A percentile compares a stretch with the other conserved stretches of the same genome.
phyloP scores from a whole-genome alignment of 2,113 vertebrate species.

The Rissa tridactyla region DNA sequence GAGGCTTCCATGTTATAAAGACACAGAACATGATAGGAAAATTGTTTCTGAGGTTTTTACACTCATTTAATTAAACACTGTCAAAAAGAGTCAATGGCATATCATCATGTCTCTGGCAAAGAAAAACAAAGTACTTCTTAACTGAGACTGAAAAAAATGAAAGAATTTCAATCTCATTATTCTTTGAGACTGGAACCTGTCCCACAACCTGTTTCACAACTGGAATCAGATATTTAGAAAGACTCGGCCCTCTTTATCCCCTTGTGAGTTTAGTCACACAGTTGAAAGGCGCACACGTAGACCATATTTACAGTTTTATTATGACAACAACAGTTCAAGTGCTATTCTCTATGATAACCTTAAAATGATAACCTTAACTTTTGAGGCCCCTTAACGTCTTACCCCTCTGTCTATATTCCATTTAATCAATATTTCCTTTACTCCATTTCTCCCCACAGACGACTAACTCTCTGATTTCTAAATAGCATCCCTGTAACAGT shows the following conservation, averaged over 20 bases:
- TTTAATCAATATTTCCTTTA: not conserved
- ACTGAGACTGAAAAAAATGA: not conserved
- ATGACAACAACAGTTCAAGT: not conserved
- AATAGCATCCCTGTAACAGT: not conserved
- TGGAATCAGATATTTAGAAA: not conserved
- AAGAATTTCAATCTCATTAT: not conserved
- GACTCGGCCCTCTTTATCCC: not conserved
- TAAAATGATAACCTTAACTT: not conserved
- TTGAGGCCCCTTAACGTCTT: not conserved
- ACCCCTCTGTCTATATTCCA: not conserved
- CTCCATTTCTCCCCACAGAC: not conserved
- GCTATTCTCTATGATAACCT: not conserved
- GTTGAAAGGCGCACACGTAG: rapidly evolving
- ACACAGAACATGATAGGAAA: not conserved
- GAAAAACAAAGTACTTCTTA: not conserved
- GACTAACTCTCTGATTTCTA: not conserved
- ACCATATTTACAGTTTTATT: not conserved
- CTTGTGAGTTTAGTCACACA: not conserved
- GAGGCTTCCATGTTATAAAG: not conserved
- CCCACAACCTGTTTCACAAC: not conserved
- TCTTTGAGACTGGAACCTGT: not conserved
- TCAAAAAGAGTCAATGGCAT: not conserved
- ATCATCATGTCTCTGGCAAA: not conserved
- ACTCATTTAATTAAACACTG: not conserved
- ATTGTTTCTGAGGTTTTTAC: not conserved